Evolutionary conservation across 2,888 invertebrate species (phyloP).

Genomic region (Osedax frankpressi): DNA sequence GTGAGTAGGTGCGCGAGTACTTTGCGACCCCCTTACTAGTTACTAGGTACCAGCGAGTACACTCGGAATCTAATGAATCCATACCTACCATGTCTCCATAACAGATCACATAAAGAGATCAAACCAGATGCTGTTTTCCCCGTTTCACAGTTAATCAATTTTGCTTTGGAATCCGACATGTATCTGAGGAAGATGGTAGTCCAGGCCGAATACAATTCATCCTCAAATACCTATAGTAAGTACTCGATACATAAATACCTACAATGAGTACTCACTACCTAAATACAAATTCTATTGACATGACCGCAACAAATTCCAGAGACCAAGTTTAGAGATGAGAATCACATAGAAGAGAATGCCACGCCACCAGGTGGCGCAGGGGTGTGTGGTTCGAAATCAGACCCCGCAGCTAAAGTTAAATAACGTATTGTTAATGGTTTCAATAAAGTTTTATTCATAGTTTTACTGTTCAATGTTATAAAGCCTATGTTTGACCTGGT

Average conservation of each 20-base stretch:
- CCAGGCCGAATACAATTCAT: constrained; percentile 28
- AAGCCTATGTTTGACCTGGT: neutral
- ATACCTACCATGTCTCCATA: no score
- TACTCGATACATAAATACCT: neutral
- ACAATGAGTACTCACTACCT: neutral
- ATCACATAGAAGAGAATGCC: neutral
- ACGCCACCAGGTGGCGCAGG: neutral
- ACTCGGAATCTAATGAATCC: no score
- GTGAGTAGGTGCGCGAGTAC: no score
- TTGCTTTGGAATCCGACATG: neutral
- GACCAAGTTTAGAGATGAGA: neutral
- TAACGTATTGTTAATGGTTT: neutral
- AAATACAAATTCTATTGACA: neutral
- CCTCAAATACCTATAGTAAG: constrained; percentile 28
- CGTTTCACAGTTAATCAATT: neutral
- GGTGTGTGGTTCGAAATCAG: neutral
- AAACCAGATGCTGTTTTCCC: no score
- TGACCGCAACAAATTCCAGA: neutral
- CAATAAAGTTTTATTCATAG: neutral
- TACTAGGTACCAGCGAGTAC: no score
- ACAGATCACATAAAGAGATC: no score
- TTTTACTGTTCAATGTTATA: neutral
- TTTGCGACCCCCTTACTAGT: no score
- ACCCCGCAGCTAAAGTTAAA: neutral
- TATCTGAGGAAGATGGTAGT: constrained; percentile 29